These are phyloP conservation scores for Phallusia fumigata DNA, from an alignment of 23 tunicate genomes.

Conservation along the genomic window DNA sequence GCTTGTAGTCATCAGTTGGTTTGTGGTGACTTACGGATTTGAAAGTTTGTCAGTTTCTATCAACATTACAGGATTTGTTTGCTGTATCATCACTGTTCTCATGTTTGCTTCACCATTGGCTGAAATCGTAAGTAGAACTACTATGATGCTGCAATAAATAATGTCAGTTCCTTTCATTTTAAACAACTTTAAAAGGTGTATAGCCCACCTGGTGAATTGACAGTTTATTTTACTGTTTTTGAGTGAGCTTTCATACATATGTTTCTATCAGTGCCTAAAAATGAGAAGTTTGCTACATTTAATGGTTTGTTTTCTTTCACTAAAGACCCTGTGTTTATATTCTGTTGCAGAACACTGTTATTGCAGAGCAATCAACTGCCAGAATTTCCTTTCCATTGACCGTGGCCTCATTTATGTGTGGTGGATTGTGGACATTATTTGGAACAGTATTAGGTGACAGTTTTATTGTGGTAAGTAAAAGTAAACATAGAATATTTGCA, in stretches of 20 bases:
- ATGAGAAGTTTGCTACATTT: no score
- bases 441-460: conserved; percentile 36
- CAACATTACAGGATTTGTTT: conserved; percentile 40
- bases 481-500: no score
- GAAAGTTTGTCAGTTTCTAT: not conserved
- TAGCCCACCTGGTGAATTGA: no score
- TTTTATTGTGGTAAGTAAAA: conserved; percentile 49
- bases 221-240: no score
- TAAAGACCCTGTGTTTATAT: no score
- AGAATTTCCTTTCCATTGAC: conserved; percentile 62
- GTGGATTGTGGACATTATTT: conserved; percentile 39
- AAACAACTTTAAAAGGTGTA: no score
- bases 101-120: conserved; percentile 75
- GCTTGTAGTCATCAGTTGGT: not conserved
- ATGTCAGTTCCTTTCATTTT: no score
- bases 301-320: no score
- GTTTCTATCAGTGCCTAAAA: no score
- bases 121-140: conserved; percentile 51
- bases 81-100: conserved; percentile 47
- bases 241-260: no score
- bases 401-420: conserved; percentile 53
- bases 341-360: conserved; percentile 43
- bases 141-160: no score
- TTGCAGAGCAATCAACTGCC: conserved; percentile 39
- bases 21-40: not conserved